phyloP scores from a whole-genome alignment of 2,113 vertebrate genomes.

The Heterotis niloticus region DNA sequence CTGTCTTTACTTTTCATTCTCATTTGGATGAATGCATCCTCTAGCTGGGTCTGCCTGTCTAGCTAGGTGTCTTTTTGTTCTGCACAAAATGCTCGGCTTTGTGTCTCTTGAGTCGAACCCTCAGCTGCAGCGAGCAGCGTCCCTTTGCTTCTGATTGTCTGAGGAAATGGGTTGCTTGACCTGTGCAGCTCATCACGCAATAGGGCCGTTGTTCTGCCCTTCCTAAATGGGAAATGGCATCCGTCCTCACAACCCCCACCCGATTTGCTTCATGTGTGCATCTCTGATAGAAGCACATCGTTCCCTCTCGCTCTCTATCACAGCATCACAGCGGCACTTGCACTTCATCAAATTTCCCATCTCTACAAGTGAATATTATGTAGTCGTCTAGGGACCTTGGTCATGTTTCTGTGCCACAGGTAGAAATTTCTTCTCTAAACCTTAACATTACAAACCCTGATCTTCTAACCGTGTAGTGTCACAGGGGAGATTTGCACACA shows the following conservation, averaged over 20 bases:
- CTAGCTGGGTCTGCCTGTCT: neutral
- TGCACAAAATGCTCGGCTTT: neutral
- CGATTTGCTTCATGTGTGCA: too few species aligned
- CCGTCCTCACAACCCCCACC: too few species aligned
- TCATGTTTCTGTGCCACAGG: too few species aligned
- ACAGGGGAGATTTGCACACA: too few species aligned
- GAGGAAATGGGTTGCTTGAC: slow-evolving; percentile 13
- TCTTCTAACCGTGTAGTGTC: too few species aligned
- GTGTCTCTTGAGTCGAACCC: neutral
- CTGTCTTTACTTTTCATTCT: neutral
- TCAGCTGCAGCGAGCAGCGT: neutral
- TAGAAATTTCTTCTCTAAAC: too few species aligned
- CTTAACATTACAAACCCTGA: too few species aligned
- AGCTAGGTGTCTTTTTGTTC: neutral
- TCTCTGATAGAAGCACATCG: neutral
- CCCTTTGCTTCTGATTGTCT: neutral
- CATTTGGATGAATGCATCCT: neutral
- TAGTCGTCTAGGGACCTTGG: neutral
- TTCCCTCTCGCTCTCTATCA: too few species aligned
- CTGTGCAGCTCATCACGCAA: neutral
- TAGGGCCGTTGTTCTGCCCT: neutral
- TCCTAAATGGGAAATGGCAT: neutral
- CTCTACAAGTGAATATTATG: neutral
- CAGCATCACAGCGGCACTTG: neutral
- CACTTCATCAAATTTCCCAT: too few species aligned